Conservation (phyloP, 1,140 invertebrate species). For the Sinella curviseta region DNA sequence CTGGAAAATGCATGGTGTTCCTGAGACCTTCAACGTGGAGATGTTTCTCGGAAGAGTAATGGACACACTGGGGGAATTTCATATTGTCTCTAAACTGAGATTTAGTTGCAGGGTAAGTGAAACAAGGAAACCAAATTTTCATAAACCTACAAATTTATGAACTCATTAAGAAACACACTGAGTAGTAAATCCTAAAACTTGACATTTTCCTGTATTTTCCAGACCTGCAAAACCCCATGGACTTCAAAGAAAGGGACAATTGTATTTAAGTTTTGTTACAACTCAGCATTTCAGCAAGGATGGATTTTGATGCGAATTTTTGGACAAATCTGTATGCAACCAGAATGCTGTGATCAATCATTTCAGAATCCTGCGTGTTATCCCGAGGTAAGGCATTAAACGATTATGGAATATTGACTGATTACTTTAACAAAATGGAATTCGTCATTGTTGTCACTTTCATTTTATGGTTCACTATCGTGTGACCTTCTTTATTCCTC, state of each 20-base stretch:
- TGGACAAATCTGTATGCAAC: background rate
- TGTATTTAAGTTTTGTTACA: background rate
- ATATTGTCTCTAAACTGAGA: background rate
- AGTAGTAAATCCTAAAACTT: background rate
- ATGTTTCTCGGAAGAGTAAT: background rate
- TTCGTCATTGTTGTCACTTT: too few species aligned
- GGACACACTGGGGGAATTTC: background rate
- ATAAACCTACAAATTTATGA: background rate
- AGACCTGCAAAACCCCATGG: conserved; percentile 4
- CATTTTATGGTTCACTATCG: too few species aligned
- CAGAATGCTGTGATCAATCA: background rate
- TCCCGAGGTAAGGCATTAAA: background rate
- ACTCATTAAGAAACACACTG: background rate
- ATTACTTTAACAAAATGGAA: too few species aligned
- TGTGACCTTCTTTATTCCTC: too few species aligned
- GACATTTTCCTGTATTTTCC: background rate
- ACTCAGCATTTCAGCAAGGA: background rate
- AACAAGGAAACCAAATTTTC: background rate
- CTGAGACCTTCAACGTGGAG: background rate
- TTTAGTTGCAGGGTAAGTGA: background rate
- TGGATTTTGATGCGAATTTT: conserved; percentile 2
- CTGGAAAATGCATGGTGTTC: conserved; percentile 12
- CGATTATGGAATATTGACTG: too few species aligned
- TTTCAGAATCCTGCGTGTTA: conserved; percentile 7
- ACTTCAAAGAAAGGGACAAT: background rate